Conservation (phyloP, 2,888 invertebrate genomes). For the Dexiosoma caninum region DNA sequence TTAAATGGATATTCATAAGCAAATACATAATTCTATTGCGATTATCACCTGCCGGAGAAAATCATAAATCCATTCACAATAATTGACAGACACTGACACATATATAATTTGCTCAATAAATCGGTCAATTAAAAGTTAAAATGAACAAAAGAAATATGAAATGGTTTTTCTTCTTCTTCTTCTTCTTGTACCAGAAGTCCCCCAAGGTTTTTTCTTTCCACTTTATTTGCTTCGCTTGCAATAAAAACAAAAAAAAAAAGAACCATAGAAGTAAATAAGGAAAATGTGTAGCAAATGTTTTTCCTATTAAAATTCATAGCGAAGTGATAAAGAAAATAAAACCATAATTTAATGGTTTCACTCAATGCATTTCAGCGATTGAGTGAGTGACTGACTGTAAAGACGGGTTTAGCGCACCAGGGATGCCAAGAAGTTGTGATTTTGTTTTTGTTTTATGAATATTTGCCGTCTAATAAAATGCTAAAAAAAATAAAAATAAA, state of each 20-base stretch:
- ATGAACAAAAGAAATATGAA: background rate
- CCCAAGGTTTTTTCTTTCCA: slow-evolving; percentile 61
- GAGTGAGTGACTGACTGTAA: background rate
- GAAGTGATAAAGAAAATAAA: slow-evolving; percentile 13
- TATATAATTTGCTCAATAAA: slow-evolving; percentile 64
- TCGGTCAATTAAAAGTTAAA: slow-evolving; percentile 69
- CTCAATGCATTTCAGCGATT: slow-evolving; percentile 1
- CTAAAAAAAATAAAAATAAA: background rate
- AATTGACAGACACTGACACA: slow-evolving; percentile 57
- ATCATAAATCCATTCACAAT: slow-evolving; percentile 55
- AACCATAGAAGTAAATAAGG: slow-evolving; percentile 9
- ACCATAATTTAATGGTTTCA: slow-evolving; percentile 30
- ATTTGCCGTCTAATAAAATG: background rate
- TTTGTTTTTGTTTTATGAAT: background rate
- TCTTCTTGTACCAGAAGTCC: slow-evolving; percentile 71
- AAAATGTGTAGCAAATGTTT: slow-evolving; percentile 2
- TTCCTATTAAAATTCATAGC: slow-evolving; percentile 10
- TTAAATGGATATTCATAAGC: background rate
- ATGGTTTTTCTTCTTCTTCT: too few species aligned
- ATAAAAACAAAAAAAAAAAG: background rate
- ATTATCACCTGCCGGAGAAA: slow-evolving; percentile 58
- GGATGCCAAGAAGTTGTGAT: background rate
- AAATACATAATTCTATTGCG: slow-evolving; percentile 2
- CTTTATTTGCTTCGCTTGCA: background rate
- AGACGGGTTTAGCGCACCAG: background rate